These are phyloP conservation scores for Chromoteleia sp. DNA, from an alignment of 2,888 invertebrate genomes.

Conservation along the genomic window DNA sequence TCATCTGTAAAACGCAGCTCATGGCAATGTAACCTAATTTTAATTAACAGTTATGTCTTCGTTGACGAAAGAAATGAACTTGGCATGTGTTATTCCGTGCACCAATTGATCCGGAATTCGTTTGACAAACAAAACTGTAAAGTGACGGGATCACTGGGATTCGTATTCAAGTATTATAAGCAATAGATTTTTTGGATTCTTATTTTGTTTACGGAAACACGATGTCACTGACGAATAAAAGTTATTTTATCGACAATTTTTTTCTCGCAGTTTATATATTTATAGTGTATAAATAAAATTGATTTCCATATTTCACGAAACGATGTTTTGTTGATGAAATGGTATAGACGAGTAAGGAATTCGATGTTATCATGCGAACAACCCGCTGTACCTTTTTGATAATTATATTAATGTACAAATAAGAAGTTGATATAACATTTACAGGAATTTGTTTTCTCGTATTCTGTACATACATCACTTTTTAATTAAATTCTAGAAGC, in stretches of 20 bases:
- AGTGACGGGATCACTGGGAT: slow-evolving; percentile 58
- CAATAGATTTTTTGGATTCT: slow-evolving; percentile 53
- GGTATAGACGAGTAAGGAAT: slow-evolving; percentile 53
- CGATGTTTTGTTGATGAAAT: slow-evolving; percentile 58
- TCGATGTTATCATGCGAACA: slow-evolving; percentile 61
- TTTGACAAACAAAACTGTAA: slow-evolving; percentile 27
- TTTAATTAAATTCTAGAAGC: slow-evolving; percentile 43
- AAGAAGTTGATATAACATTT: slow-evolving; percentile 66
- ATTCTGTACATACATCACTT: slow-evolving; percentile 52
- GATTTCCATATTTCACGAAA: slow-evolving; percentile 55
- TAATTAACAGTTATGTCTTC: slow-evolving; percentile 58
- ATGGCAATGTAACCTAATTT: slow-evolving; percentile 59
- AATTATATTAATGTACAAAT: slow-evolving; percentile 67
- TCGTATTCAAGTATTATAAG: slow-evolving; percentile 64
- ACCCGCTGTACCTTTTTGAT: slow-evolving; percentile 66
- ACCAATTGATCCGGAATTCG: slow-evolving; percentile 34
- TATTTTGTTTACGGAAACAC: slow-evolving; percentile 39
- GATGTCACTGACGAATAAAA: slow-evolving; percentile 50
- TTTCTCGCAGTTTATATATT: slow-evolving; percentile 60
- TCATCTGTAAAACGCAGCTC: slow-evolving; percentile 61
- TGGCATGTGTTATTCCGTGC: slow-evolving; percentile 53
- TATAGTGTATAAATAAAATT: slow-evolving; percentile 66
- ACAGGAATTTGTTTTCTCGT: slow-evolving; percentile 56
- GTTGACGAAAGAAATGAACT: slow-evolving; percentile 55
- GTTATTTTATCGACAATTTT: slow-evolving; percentile 54